Conservation (phyloP, 2,113 vertebrate genomes). For the Buteo buteo region DNA sequence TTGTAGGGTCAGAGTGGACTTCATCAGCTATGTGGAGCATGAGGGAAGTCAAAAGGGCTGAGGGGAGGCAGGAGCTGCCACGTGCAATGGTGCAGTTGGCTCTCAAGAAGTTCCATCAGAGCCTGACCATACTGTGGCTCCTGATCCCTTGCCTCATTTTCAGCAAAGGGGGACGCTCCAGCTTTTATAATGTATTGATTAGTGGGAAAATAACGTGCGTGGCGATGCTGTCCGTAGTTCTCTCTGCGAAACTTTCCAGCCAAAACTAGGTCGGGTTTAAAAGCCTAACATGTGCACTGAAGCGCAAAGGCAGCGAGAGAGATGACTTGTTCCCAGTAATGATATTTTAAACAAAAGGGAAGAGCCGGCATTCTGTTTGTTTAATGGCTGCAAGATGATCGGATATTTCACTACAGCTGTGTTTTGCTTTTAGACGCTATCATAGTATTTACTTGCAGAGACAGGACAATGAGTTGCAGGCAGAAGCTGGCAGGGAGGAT, state of each 20-base stretch:
- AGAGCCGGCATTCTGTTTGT: neutral
- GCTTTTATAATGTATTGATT: neutral
- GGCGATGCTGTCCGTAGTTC: neutral
- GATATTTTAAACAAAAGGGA: slow-evolving; percentile 27
- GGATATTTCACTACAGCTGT: neutral
- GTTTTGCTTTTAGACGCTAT: neutral
- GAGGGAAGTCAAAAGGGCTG: neutral
- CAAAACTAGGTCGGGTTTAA: slow-evolving; percentile 40
- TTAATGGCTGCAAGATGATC: slow-evolving; percentile 3
- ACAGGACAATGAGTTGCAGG: neutral
- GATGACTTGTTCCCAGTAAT: neutral
- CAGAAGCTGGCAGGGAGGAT: neutral
- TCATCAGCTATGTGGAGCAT: neutral
- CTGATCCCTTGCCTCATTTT: neutral
- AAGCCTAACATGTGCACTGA: neutral
- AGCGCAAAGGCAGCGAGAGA: neutral
- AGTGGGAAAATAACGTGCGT: accelerated
- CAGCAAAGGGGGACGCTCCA: neutral
- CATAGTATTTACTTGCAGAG: neutral
- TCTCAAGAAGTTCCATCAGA: neutral
- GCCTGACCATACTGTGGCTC: neutral
- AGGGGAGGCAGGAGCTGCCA: neutral
- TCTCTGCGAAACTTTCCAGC: neutral
- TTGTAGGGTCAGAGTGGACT: neutral
- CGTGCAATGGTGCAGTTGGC: neutral